Percentiles rank a stretch among this genome's conserved stretches.
Evolutionary conservation across 2,888 invertebrate genomes (phyloP).

Genomic region (Ashinkailepas kermadecensis): DNA sequence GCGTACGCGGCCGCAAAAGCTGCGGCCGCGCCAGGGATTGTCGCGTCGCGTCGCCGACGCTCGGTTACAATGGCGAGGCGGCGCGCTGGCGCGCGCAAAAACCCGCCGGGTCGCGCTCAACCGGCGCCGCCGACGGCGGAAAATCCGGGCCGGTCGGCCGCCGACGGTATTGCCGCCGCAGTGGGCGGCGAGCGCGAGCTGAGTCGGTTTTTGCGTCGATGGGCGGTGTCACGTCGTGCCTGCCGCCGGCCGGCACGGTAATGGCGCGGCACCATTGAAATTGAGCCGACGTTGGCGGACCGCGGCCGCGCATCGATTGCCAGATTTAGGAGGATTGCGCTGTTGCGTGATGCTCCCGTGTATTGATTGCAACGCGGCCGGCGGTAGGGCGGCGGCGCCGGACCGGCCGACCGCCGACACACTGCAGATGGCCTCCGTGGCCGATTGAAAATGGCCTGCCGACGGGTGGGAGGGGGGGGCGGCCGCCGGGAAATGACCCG

Average conservation of each 20-base stretch:
- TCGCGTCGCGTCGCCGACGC: not conserved
- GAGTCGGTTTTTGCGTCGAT: not conserved
- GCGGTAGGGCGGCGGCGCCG: not conserved
- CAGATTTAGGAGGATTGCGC: slow-evolving; percentile 16
- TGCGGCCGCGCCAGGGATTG: not conserved
- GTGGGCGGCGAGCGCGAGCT: too few relatives aligned
- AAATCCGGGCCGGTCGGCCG: not conserved
- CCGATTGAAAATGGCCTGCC: too few relatives aligned
- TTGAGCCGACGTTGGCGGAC: not conserved
- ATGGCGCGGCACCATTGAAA: slow-evolving; percentile 4
- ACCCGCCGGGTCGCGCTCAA: not conserved
- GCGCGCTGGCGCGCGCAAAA: not conserved
- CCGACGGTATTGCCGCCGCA: not conserved
- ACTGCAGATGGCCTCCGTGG: not conserved
- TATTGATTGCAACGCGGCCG: not conserved
- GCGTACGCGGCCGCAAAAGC: not conserved
- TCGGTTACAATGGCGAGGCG: not conserved
- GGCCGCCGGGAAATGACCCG: too few relatives aligned
- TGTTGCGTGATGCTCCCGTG: slow-evolving; percentile 15
- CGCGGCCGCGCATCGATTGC: not conserved
- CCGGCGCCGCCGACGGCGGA: not conserved
- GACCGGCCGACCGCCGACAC: not conserved
- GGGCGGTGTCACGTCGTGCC: not conserved
- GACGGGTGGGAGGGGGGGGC: too few relatives aligned
- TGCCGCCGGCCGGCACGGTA: not conserved